Base-by-base conservation (phyloP, 92 coral and sea anemone genomes). In the Pocillopora meandrina region DNA sequence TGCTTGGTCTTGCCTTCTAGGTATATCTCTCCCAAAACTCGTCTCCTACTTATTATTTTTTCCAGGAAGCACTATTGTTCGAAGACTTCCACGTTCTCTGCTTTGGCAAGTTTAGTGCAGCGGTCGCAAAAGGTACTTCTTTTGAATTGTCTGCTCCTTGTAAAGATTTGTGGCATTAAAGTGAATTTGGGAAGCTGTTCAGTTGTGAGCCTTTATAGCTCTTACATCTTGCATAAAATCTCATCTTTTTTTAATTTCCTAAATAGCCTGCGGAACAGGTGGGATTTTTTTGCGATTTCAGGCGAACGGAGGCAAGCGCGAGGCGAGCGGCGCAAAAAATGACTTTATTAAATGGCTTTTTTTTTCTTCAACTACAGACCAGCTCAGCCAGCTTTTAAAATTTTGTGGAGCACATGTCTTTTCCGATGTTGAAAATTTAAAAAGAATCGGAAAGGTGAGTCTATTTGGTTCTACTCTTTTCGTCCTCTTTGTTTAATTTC, bases 341-440 rank as follows among this genome's bases (percentile, higher is more conserved):
- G 0, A 42, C 52, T 42, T 42, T 42, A 3, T 42, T 7, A 42
- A 42, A 42, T 42, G 19, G 66, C 12, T 36, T 77, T 47, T 57
- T 47, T 23, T 13, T 47, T 1, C 20, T 9, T 61, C 21, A 55
- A 35, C 49, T 71, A 49, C 49, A 47, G 33, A 16, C 52, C 95
- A 93, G 55, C 78, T 93, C 20, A 65, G 82, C 65, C 97, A 93
- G 75, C 56, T 93, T 8, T 88, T 93, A 36, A 86, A 66, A 60
- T 93, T 77, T 81, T 89, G 97, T 86, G 97, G 97, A 56, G 95
- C 95, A 20, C 63, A 11, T 52, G 80, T 83, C 35, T 74, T 12
- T 26, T 3, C 2, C 16, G 65, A 74, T 23, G 36, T 62, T 63
- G 86, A 74, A 33, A 73, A 56, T 52, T 11, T 83, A 12, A 74